Evolutionary conservation across 2,797 vertebrate genomes (phyloP), one percentile per base, ranked within the genome.

Genomic region (Adelosebastes latens): DNA sequence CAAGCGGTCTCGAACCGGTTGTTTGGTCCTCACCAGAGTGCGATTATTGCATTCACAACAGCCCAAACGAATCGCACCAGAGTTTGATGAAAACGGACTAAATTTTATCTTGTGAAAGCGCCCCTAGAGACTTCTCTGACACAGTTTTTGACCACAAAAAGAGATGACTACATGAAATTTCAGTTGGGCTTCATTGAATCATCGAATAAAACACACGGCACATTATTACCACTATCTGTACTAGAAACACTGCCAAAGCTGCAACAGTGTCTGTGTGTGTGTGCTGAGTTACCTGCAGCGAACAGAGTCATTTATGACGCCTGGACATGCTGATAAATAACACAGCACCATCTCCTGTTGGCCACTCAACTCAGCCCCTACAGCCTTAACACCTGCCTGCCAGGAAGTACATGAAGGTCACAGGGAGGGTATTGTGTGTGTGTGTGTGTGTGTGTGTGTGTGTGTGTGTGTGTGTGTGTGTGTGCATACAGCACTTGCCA

Each of bases 371-470:
- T 75, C 81, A 78, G 74, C 84, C 80, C 84, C 90, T 83, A 77
- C 82, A 79, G 89, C 88, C 89, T 83, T 65, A 88, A 91, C 91
- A 90, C 90, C 86, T 91, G 90, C 85, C 89, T 83, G 64, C 79
- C 82, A 83, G 84, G 87, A 85, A 89, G 77, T 80, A 89, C 91
- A 88, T 75, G 88, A 92, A 93, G 92, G 93, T 93, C 87, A 89
- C 64, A n/a, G 55, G 64, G 89, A 92, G 86, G 81, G 76, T 81
- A 75, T 46, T 52, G 49, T 83, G 72, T 68, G 72, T 55, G 46
- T 49, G 32, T 81, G 60, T 69, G 73, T 70, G 59, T 46, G 20
- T 78, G 78, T 80, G 55, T 83, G 68, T 77, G 39, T 74, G 49
- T 84, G 69, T 59, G 75, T 49, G 49, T 83, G 72, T 71, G 72